Conservation (phyloP, 2,797 vertebrate species). For the Macropus fuliginosus region DNA sequence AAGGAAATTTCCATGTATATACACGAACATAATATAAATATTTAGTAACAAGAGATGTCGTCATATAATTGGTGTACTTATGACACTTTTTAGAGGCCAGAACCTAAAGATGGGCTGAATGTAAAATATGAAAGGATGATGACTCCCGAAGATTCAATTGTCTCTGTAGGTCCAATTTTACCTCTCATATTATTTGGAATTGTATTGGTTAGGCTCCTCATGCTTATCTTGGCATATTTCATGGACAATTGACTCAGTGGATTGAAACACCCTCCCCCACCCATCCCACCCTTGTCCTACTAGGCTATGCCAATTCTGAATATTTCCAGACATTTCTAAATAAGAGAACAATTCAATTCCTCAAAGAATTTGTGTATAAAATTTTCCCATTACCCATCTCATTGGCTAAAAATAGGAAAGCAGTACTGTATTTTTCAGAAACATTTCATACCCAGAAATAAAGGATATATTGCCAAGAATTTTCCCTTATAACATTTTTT, state of each 20-base stretch:
- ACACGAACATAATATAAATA: neutral
- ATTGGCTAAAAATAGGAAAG: neutral
- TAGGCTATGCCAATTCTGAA: constrained; percentile 30
- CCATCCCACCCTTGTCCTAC: neutral
- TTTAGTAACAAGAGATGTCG: neutral
- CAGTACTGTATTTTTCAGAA: constrained; percentile 48
- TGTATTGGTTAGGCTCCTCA: neutral
- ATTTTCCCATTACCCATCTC: constrained; percentile 27
- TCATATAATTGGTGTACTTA: neutral
- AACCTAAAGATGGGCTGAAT: neutral
- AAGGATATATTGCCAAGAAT: constrained; percentile 48
- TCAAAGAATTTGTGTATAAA: constrained; percentile 29
- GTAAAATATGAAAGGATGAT: neutral
- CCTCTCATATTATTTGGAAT: constrained; percentile 4
- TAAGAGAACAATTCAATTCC: constrained; percentile 30
- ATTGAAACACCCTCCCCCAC: neutral
- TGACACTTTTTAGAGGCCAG: neutral
- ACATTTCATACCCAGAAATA: constrained; percentile 50
- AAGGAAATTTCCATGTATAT: neutral
- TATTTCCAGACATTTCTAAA: constrained; percentile 38
- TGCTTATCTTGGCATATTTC: neutral
- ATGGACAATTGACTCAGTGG: constrained; percentile 31
- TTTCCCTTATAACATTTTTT: constrained; percentile 55
- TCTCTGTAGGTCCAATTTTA: constrained; percentile 12
- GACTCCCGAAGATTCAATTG: neutral